A percentile compares a stretch with the other conserved stretches of the same genome.
These are phyloP conservation scores for Oncopodura yosiiana DNA, from an alignment of 1,140 invertebrate species.

Conservation along the genomic window DNA sequence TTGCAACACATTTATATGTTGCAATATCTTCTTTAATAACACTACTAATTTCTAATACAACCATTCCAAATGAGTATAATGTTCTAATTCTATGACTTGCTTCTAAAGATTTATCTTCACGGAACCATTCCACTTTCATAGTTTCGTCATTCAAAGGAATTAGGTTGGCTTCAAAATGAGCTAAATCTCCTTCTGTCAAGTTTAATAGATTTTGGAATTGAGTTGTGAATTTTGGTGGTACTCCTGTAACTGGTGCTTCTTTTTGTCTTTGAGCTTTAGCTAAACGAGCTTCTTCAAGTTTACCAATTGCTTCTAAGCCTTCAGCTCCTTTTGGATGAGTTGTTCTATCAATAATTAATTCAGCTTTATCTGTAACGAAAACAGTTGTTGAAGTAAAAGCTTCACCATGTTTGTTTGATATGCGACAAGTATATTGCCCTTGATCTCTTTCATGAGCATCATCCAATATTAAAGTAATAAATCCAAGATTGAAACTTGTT, in stretches of 20 bases:
- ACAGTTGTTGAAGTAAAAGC: constrained; percentile 84
- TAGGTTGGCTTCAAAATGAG: constrained; percentile 86
- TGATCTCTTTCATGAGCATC: constrained; percentile 87
- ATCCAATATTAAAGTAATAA: constrained; percentile 76
- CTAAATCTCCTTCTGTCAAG: constrained; percentile 77
- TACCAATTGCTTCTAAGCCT: constrained; percentile 79
- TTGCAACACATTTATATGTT: constrained; percentile 72
- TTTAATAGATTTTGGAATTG: constrained; percentile 66
- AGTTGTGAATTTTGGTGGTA: constrained; percentile 76
- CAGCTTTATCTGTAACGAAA: constrained; percentile 66
- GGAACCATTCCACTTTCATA: constrained; percentile 97
- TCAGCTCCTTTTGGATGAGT: constrained; percentile 88
- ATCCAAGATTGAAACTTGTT: constrained; percentile 82
- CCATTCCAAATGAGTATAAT: constrained; percentile 89
- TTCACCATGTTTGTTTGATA: constrained; percentile 74
- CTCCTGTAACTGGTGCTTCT: constrained; percentile 57
- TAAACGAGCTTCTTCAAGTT: constrained; percentile 69
- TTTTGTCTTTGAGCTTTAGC: constrained; percentile 50
- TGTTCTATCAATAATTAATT: constrained; percentile 65
- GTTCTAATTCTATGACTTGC: constrained; percentile 80
- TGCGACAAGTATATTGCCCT: constrained; percentile 86
- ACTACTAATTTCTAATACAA: constrained; percentile 84
- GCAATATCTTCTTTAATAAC: constrained; percentile 81
- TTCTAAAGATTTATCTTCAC: constrained; percentile 77
- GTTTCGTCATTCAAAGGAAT: constrained; percentile 88